Conservation (phyloP, 2,888 invertebrate genomes). For the Horisme vitalbata region DNA sequence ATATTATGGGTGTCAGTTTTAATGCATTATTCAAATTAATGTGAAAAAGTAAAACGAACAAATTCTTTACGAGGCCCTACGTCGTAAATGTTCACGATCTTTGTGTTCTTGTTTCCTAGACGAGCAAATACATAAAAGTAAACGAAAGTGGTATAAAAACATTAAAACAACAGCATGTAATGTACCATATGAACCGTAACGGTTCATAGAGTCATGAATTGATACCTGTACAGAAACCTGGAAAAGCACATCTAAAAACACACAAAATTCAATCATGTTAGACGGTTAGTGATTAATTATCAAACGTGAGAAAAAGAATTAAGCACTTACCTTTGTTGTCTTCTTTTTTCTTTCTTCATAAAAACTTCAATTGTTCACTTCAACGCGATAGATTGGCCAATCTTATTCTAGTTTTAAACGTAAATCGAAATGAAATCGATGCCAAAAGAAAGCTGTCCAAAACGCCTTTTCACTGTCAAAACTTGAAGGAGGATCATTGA, state of each 20-base stretch:
- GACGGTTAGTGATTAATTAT: constrained; percentile 53
- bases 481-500: constrained; percentile 62
- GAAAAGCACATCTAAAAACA: constrained; percentile 70
- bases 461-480: constrained; percentile 42
- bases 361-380: constrained; percentile 38
- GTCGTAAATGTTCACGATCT: neutral
- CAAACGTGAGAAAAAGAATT: constrained; percentile 40
- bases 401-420: constrained; percentile 56
- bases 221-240: constrained; percentile 76
- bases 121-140: neutral
- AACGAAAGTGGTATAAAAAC: neutral
- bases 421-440: constrained; percentile 52
- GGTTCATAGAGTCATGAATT: too few relatives aligned
- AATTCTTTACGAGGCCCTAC: constrained; percentile 26
- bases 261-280: constrained; percentile 58
- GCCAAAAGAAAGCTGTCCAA: constrained; percentile 67
- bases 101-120: neutral
- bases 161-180: neutral
- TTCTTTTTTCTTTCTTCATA: constrained; percentile 48
- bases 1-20: constrained; percentile 64
- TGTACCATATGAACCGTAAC: too few relatives aligned
- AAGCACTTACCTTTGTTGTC: constrained; percentile 67
- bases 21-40: constrained; percentile 65
- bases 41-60: constrained; percentile 38
- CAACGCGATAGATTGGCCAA: constrained; percentile 71